Evolutionary conservation across 2,113 vertebrate genomes (phyloP).

Genomic region (Alexandromys fortis): DNA sequence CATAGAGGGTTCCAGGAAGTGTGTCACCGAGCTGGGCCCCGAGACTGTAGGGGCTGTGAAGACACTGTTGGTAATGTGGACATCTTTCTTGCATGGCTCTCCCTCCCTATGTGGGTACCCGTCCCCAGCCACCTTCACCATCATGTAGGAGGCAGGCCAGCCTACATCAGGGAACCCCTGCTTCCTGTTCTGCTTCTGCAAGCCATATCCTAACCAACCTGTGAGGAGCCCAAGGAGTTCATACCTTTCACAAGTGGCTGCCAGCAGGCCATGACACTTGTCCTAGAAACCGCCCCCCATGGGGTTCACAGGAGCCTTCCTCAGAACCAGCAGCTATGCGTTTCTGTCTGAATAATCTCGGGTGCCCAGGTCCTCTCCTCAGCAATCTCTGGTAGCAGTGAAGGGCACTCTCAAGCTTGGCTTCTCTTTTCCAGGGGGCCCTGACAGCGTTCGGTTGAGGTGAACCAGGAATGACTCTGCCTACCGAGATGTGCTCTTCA

Average conservation of each 20-base stretch:
- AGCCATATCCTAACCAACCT: not conserved
- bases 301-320: not conserved
- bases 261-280: not conserved
- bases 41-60: conserved; percentile 46
- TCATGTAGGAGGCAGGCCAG: not conserved
- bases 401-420: not conserved
- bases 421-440: conserved; percentile 47
- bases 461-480: not conserved
- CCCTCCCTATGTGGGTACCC: not conserved
- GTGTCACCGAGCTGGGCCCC: conserved; percentile 60
- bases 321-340: not conserved
- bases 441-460: conserved; percentile 48
- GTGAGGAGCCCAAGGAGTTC: not conserved
- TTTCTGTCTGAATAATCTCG: not conserved
- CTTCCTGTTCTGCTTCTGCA: not conserved
- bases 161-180: not conserved
- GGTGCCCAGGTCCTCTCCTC: not conserved
- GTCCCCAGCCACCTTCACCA: not conserved
- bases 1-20: conserved; percentile 60
- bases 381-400: not conserved
- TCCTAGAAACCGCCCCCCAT: not conserved
- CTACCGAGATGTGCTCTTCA: not conserved
- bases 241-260: not conserved
- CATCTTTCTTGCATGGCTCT: not conserved
- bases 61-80: conserved; percentile 45